phyloP scores from a whole-genome alignment of 2,797 vertebrate genomes.

The Arremon aurantiirostris region DNA sequence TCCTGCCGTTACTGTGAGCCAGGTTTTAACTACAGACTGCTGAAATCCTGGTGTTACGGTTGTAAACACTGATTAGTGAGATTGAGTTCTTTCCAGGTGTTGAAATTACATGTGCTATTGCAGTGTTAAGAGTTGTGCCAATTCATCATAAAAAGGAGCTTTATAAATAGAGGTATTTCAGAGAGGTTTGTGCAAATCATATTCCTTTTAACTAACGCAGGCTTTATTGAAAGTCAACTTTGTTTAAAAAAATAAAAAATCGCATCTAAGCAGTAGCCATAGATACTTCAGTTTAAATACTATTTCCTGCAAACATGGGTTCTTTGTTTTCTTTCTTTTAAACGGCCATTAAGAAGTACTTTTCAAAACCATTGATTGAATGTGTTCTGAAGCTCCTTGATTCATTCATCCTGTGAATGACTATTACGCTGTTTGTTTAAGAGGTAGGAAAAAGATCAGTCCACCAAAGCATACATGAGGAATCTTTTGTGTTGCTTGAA shows the following conservation, averaged over 20 bases:
- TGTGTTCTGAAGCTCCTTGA: not conserved
- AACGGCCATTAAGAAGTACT: not conserved
- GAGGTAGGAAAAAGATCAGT: not conserved
- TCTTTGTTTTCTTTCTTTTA: not conserved
- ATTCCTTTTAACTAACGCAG: not conserved
- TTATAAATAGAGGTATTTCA: slow-evolving; percentile 7
- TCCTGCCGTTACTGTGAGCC: not conserved
- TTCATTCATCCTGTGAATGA: not conserved
- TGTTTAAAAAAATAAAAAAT: not conserved
- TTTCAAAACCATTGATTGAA: not conserved
- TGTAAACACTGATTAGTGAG: slow-evolving; percentile 44
- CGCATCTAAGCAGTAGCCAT: not conserved
- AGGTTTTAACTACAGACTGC: not conserved
- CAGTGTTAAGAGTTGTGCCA: slow-evolving; percentile 8
- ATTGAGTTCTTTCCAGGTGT: slow-evolving; percentile 36
- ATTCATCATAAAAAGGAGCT: slow-evolving; percentile 1
- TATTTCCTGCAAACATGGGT: not conserved
- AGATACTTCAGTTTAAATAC: not conserved
- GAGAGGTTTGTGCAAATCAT: not conserved
- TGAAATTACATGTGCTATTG: slow-evolving; percentile 27
- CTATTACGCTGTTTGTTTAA: not conserved
- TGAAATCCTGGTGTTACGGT: not conserved
- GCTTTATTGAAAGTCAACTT: not conserved
- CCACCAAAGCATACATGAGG: not conserved
- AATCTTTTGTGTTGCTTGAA: not conserved